A percentile compares a stretch with the other conserved stretches of the same genome.
Evolutionary conservation across 2,113 vertebrate genomes (phyloP).

Genomic region (Heterotis niloticus): DNA sequence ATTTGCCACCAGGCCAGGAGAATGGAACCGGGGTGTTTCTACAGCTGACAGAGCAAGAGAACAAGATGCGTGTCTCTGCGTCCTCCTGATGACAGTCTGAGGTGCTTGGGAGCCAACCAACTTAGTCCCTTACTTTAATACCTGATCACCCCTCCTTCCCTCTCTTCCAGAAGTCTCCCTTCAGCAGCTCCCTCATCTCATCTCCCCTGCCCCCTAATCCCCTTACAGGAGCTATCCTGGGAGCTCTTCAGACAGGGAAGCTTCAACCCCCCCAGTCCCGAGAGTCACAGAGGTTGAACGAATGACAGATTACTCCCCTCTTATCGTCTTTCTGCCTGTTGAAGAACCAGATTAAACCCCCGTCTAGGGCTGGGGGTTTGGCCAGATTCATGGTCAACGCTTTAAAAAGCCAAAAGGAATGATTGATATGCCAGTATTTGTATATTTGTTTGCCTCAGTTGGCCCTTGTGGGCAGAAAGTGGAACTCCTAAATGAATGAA

Average conservation of each 20-base stretch:
- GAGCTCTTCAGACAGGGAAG: conserved; percentile 33
- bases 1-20: not conserved
- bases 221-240: conserved; percentile 61
- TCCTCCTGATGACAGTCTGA: conserved; percentile 6
- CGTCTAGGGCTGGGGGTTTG: not conserved
- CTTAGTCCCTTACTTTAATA: conserved; percentile 16
- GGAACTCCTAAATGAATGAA: too few species aligned
- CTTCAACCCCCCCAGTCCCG: not conserved
- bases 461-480: not conserved
- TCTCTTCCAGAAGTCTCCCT: conserved; percentile 33
- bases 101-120: conserved; percentile 42
- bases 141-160: conserved; percentile 18
- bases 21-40: not conserved
- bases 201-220: conserved; percentile 47
- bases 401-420: too few species aligned
- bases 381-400: too few species aligned
- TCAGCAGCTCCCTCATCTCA: conserved; percentile 22
- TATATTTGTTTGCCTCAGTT: not conserved
- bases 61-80: not conserved
- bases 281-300: conserved; percentile 24
- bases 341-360: conserved; percentile 12
- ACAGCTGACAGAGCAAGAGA: not conserved
- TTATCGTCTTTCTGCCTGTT: not conserved
- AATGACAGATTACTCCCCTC: conserved; percentile 23
- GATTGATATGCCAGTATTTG: not conserved